Percentiles rank a stretch among this genome's conserved stretches.
Conservation (phyloP, 2,888 invertebrate genomes). For the Lamellibrachia columna region DNA sequence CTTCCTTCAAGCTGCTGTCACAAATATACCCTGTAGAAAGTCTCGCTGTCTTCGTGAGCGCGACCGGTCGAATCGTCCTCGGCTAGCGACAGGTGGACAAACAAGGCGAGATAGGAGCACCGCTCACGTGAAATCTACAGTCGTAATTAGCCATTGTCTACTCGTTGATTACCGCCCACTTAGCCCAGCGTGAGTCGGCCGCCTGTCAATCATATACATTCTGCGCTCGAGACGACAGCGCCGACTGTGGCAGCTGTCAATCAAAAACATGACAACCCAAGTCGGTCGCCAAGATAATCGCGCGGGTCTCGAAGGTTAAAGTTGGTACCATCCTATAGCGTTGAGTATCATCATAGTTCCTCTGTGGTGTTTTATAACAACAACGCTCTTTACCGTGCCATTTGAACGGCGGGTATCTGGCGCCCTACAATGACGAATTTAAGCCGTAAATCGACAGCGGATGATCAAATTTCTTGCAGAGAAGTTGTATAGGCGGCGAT, state of each 20-base stretch:
- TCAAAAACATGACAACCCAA: not conserved
- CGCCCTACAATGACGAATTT: not conserved
- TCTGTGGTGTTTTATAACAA: not conserved
- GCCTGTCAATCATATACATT: conserved; percentile 16
- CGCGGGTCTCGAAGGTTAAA: conserved; percentile 1
- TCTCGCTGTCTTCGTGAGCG: not conserved
- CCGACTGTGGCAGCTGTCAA: not conserved
- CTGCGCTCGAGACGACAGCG: not conserved
- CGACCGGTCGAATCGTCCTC: not conserved
- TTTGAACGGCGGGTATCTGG: not conserved
- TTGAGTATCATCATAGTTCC: not conserved
- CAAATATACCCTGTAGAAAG: not conserved
- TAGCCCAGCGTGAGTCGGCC: conserved; percentile 4
- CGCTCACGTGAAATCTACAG: conserved; percentile 5
- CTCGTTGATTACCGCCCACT: conserved; percentile 16
- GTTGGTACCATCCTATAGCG: not conserved
- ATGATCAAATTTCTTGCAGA: not conserved
- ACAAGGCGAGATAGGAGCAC: not conserved
- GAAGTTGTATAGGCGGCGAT: not conserved
- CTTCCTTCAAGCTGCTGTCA: not conserved
- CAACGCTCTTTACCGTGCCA: not conserved
- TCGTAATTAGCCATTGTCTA: conserved; percentile 11
- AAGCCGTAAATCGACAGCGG: not conserved
- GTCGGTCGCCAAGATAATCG: not conserved
- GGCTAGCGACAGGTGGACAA: not conserved